Base-by-base conservation (phyloP, 2,797 vertebrate genomes). In the Pangasius djambal region DNA sequence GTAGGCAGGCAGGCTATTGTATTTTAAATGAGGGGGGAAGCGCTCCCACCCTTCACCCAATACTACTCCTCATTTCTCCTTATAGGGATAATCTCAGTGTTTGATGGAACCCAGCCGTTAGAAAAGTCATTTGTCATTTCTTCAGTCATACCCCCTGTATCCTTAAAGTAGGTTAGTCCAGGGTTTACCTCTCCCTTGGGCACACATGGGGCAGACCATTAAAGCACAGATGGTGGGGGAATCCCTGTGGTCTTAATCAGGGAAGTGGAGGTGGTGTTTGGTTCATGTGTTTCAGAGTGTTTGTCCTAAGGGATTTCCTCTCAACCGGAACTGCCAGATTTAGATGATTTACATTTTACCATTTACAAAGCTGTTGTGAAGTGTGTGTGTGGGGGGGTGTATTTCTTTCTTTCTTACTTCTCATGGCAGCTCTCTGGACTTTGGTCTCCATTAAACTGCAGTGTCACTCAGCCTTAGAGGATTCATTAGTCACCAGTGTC, bases 71-170 rank as follows among this genome's bases (percentile, higher is more conserved):
- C 89, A 85, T 87, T 87, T 89, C 81, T 78, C 82, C 69, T 79
- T 81, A 81, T 85, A 69, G 34, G 48, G 65, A 59, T 37, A 61
- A 79, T 89, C 70, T 87, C 57, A 74, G 59, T 22, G 67, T 89
- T 82, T 91, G 88, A 88, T 91, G 83, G 83, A 85, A 89, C 81
- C 83, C 90, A 86, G 74, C 75, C 57, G 83, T 87, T 89, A 87
- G 86, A 70, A 78, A 85, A 88, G 70, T 86, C 86, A 91, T 91
- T 91, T 87, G 77, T 91, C 90, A 91, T 91, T 81, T 90, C 86
- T 83, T 40, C 37, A 83, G 63, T 48, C 88, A 44, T 74, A 44
- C 65, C 74, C 59, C 48, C 83, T 12, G 28, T 72, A 77, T 89
- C 72, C 44, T 67, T 67, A 67, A 83, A 61, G 28, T 77, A 85